These are phyloP conservation scores for Drosophila diplacantha DNA, from an alignment of 2,888 invertebrate genomes.

Conservation along the genomic window DNA sequence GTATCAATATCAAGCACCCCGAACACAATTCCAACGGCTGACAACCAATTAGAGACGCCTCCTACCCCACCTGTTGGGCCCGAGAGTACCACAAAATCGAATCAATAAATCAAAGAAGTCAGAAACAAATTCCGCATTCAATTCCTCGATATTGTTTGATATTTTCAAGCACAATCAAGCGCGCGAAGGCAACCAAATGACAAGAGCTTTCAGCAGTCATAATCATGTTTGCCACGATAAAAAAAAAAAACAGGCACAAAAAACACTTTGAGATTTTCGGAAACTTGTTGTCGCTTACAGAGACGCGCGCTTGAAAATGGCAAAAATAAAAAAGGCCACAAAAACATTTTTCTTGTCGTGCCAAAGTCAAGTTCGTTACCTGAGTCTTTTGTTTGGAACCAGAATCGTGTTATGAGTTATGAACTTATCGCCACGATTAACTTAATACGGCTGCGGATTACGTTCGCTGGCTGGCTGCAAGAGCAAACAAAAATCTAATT, in stretches of 20 bases:
- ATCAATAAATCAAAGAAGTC: conserved; percentile 37
- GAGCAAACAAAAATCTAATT: conserved; percentile 33
- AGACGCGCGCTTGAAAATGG: conserved; percentile 31
- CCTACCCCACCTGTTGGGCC: conserved; percentile 37
- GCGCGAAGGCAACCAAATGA: conserved; percentile 61
- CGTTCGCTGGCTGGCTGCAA: conserved; percentile 12
- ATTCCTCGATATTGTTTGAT: conserved; percentile 48
- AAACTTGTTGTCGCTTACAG: conserved; percentile 56
- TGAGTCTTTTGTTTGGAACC: conserved; percentile 38
- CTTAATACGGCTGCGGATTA: conserved; percentile 15
- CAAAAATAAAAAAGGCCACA: conserved; percentile 8
- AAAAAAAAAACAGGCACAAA: conserved; percentile 6
- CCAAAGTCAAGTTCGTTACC: conserved; percentile 46
- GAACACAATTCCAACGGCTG: conserved; percentile 16
- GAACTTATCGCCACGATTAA: conserved; percentile 20
- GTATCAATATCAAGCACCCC: conserved; percentile 33
- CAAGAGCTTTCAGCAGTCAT: conserved; percentile 63
- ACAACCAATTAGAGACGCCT: conserved; percentile 63
- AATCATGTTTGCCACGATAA: conserved; percentile 41
- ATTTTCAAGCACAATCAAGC: conserved; percentile 56
- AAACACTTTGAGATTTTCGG: conserved; percentile 57
- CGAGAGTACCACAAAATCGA: conserved; percentile 16
- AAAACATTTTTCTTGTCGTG: conserved; percentile 29
- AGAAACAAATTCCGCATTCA: conserved; percentile 54
- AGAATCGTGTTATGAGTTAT: conserved; percentile 32